Evolutionary conservation across 2,797 vertebrate species (phyloP), one percentile per base, ranked within the genome.

Genomic region (Decapterus maruadsi): DNA sequence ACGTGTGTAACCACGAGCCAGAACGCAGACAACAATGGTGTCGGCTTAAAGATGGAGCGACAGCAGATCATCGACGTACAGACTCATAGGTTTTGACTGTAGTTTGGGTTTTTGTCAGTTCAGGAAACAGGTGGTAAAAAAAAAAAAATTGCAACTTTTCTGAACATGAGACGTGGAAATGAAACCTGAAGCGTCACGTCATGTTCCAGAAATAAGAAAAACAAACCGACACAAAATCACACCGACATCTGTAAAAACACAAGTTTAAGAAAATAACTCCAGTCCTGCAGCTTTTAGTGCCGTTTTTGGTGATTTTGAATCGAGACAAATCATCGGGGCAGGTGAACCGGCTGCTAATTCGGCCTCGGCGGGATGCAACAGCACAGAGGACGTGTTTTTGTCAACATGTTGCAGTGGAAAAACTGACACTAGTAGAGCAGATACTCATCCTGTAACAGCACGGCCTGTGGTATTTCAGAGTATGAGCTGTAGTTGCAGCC

Each of bases 1-100:
- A 80, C 56, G 55, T 34, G 29, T 76, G 54, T n/a, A 54, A 53
- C 40, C 22, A 42, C 43, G 31, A 34, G 31, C 31, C 31, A 26
- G 40, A 16, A 26, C 29, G 29, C 6, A 67, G 29, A 43, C 19
- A 29, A 17, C 12, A 45, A 3, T 6, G 6, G 13, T 45, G 43
- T 45, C 17, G 43, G 13, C 6, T 17, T 16, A 20, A n/a, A 51
- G 22, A 20, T 51, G 10, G 20, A 51, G n/a, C 10, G 4, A 51
- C 50, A 5, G 1, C 11, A 45, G 13, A 71, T 50, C 13, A 16
- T 61, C 22, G 8, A 6, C 29, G 26, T 22, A 26, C 40, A 29
- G 12, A 22, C 50, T 22, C 4, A 22, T 26, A 3, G 5, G 4
- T 22, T 5, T 13, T 51, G 0, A 42, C 42, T 9, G 8, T 4